Percentiles rank a stretch among this genome's conserved stretches.
Conservation (phyloP, 2,888 invertebrate species). For the Orchesellides sinensis region DNA sequence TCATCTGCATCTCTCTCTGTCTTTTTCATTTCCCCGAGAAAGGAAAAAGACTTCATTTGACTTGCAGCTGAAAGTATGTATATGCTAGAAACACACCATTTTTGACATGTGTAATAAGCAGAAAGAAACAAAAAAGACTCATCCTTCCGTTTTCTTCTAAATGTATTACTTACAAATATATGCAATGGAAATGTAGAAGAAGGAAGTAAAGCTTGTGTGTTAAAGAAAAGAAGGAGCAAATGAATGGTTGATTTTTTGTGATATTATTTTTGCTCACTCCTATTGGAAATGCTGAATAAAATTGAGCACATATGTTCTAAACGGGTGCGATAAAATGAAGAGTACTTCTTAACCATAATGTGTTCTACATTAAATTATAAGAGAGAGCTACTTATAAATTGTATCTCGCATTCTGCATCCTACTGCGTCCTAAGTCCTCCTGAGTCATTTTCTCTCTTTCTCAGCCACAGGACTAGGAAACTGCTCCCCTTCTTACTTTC, state of each 20-base stretch:
- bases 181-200: no score
- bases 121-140: no score
- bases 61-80: background rate
- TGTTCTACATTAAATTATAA: no score
- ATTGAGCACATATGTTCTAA: background rate
- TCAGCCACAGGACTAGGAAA: background rate
- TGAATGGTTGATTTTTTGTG: slow-evolving; percentile 47
- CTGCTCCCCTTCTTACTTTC: slow-evolving; percentile 7
- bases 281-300: no score
- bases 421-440: background rate
- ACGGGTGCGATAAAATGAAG: no score
- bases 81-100: background rate
- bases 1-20: slow-evolving; percentile 14
- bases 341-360: no score
- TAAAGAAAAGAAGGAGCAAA: background rate
- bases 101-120: no score
- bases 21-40: slow-evolving; percentile 22
- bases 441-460: slow-evolving; percentile 44
- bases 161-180: no score
- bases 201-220: no score
- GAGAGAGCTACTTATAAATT: no score
- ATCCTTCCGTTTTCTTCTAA: no score
- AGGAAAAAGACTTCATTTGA: slow-evolving; percentile 16
- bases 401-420: no score
- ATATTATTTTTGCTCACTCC: slow-evolving; percentile 12